Evolutionary conservation across 2,888 invertebrate genomes (phyloP).

Genomic region (Tenthredo notha): DNA sequence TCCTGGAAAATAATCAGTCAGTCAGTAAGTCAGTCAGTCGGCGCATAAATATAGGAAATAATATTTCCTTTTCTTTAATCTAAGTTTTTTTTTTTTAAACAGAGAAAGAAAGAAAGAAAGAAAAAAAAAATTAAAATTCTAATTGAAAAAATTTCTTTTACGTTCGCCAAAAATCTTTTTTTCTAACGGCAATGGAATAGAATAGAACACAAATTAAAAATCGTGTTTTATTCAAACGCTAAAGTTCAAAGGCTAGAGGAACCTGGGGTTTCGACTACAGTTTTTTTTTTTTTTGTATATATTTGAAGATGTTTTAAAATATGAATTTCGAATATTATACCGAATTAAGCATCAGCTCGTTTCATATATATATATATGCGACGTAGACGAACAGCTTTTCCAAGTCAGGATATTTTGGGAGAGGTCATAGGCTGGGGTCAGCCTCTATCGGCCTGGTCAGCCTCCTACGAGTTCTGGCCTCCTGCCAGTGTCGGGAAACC

Average conservation of each 20-base stretch:
- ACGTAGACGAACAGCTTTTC: slow-evolving; percentile 56
- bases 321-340: too few relatives aligned
- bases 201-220: too few relatives aligned
- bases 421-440: slow-evolving; percentile 78
- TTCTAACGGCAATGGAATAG: too few relatives aligned
- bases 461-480: slow-evolving; percentile 73
- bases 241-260: too few relatives aligned
- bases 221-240: too few relatives aligned
- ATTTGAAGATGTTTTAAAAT: too few relatives aligned
- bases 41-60: neutral
- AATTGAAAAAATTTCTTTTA: too few relatives aligned
- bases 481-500: slow-evolving; percentile 67
- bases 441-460: slow-evolving; percentile 76
- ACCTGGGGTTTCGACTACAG: too few relatives aligned
- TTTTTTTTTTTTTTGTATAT: too few relatives aligned
- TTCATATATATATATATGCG: slow-evolving; percentile 55
- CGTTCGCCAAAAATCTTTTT: too few relatives aligned
- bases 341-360: too few relatives aligned
- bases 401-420: slow-evolving; percentile 74
- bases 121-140: neutral
- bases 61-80: neutral
- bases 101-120: too few relatives aligned
- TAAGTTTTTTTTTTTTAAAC: neutral
- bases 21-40: slow-evolving; percentile 1
- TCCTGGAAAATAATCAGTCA: slow-evolving; percentile 69